Base-by-base conservation (phyloP, 1,140 invertebrate genomes). In the Lasioglossum albipes region DNA sequence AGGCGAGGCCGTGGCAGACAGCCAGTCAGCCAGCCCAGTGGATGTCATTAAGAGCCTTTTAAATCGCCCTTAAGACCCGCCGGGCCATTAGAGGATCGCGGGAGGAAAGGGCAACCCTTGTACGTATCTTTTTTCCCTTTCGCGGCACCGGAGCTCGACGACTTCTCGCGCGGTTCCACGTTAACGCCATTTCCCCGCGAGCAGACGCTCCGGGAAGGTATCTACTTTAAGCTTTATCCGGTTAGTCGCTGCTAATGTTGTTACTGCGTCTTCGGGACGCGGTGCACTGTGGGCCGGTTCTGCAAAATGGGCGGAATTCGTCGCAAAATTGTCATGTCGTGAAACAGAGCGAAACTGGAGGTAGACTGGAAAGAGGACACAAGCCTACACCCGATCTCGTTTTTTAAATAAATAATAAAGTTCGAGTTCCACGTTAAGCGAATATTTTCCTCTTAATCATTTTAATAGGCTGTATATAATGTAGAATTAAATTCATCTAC, bases 1-100 rank as follows among this genome's bases (percentile, higher is more conserved):
- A 65, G 52, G 36, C 7, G 36, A 41, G 65, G 36, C 41, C 36
- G 42, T 16, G 16, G 45, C 72, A 59, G 76, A 12, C 64, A 52
- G 67, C 73, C 78, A 64, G 67, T 18, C 36, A 78, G 78, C 73
- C 81, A 75, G 68, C 83, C 84, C 82, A 77, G 73, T 88, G 84
- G 88, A 91, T 91, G 90, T 91, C 89, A 91, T 91, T 91, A 91
- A 91, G 90, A 91, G 89, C 90, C 89, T 91, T 91, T 91, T 91
- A 91, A 91, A 91, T 90, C 86, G 87, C 89, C 89, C 89, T 89
- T 85, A 89, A 89, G 88, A 89, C 82, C 86, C 83, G 84, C 81
- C 84, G 77, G 79, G 87, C 89, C 90, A 91, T 91, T 91, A 91
- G 90, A 87, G 88, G 66, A 74, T 85, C 85, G 84, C 84, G 86